Percentiles rank a stretch among this genome's conserved stretches.
phyloP scores from a whole-genome alignment of 2,113 vertebrate genomes.

The Lepisosteus osseus region DNA sequence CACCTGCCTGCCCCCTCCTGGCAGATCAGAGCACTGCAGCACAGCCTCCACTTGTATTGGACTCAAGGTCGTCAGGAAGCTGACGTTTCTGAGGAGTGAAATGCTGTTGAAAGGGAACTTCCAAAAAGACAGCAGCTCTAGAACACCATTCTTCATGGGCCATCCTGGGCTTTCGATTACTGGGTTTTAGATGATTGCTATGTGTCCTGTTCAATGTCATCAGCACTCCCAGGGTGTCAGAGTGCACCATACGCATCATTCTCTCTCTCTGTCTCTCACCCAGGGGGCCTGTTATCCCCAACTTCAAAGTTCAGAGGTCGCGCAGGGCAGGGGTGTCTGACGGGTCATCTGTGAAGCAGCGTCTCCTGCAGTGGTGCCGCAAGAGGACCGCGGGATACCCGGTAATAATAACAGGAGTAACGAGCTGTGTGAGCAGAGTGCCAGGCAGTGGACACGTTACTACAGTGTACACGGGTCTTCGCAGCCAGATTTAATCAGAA shows the following conservation, averaged over 20 bases:
- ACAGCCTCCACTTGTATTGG: no score
- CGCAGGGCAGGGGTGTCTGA: constrained; percentile 37
- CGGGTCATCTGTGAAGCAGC: constrained; percentile 68
- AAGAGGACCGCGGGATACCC: constrained; percentile 65
- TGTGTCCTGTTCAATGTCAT: no score
- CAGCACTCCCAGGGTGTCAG: no score
- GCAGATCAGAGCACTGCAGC: no score
- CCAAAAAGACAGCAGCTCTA: neutral
- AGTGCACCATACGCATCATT: no score
- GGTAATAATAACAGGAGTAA: constrained; percentile 31
- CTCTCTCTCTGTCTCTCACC: constrained; percentile 13
- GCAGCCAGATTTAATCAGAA: no score
- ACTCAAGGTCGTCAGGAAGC: no score
- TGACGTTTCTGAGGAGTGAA: no score
- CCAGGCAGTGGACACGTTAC: neutral
- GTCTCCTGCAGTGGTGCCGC: constrained; percentile 68
- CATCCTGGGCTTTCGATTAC: neutral
- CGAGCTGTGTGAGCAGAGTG: neutral
- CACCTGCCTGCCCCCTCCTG: no score
- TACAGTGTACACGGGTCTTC: no score
- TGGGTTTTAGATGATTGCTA: neutral
- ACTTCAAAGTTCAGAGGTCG: constrained; percentile 66
- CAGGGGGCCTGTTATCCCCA: constrained; percentile 55
- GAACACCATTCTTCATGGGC: neutral
- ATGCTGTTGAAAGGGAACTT: no score